A percentile compares a stretch with the other conserved stretches of the same genome.
Evolutionary conservation across 2,113 vertebrate species (phyloP).

Genomic region (Passer montanus): DNA sequence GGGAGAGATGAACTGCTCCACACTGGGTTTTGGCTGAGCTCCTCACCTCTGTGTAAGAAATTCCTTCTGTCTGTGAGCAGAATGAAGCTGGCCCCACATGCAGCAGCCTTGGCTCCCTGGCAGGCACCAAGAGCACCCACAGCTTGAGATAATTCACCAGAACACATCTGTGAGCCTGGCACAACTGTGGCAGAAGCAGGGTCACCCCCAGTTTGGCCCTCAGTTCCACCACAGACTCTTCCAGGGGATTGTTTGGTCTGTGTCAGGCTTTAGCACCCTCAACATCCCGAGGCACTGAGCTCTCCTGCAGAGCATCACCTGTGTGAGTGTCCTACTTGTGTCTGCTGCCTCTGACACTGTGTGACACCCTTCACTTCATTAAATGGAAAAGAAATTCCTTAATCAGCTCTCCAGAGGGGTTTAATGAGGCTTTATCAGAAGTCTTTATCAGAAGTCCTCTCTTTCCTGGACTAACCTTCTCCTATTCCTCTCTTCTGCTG

Average conservation of each 20-base stretch:
- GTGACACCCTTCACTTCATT: background rate
- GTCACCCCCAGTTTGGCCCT: background rate
- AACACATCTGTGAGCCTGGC: background rate
- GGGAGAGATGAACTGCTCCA: too few species aligned
- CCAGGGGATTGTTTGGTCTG: background rate
- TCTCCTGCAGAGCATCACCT: background rate
- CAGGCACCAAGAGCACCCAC: background rate
- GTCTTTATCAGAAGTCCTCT: background rate
- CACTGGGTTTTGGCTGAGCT: too few species aligned
- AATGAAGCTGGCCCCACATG: background rate
- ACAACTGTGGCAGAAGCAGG: background rate
- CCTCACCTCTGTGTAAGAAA: background rate
- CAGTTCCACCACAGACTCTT: background rate
- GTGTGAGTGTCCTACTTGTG: rapidly evolving
- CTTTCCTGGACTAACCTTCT: background rate
- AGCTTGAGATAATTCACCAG: background rate
- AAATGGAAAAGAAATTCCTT: background rate
- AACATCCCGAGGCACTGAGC: background rate
- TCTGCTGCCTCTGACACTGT: background rate
- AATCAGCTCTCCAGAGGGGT: background rate
- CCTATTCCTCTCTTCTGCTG: background rate
- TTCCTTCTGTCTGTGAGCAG: background rate
- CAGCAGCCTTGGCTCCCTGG: background rate
- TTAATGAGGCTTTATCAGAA: background rate
- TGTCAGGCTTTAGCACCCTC: background rate